Conservation (phyloP, 2,113 vertebrate genomes). For the Acrocephalus arundinaceus region DNA sequence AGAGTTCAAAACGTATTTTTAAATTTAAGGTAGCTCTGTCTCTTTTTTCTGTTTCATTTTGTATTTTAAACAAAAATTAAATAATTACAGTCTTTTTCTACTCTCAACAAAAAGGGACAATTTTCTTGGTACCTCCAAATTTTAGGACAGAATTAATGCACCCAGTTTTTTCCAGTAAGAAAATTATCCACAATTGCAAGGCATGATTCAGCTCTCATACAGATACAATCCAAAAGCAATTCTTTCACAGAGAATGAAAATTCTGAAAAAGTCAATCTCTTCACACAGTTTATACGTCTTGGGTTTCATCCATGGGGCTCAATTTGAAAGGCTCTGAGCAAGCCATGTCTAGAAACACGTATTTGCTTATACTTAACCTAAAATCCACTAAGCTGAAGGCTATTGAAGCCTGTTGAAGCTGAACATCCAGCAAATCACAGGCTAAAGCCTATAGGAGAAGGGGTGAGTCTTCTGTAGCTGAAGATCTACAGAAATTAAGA, state of each 20-base stretch:
- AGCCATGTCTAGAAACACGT: neutral
- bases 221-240: neutral
- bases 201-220: neutral
- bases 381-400: neutral
- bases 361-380: neutral
- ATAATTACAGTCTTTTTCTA: neutral
- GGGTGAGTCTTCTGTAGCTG: neutral
- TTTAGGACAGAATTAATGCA: neutral
- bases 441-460: neutral
- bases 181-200: neutral
- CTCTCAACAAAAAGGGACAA: neutral
- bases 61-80: neutral
- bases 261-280: neutral
- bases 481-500: neutral
- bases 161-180: neutral
- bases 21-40: neutral
- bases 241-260: neutral
- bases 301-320: neutral
- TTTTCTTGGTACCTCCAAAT: neutral
- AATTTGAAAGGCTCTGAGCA: neutral
- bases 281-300: neutral
- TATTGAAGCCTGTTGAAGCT: neutral
- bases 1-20: neutral
- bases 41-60: neutral
- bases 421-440: neutral